Evolutionary conservation across 2,888 invertebrate genomes (phyloP).

Genomic region (Schizotus pectinicornis): DNA sequence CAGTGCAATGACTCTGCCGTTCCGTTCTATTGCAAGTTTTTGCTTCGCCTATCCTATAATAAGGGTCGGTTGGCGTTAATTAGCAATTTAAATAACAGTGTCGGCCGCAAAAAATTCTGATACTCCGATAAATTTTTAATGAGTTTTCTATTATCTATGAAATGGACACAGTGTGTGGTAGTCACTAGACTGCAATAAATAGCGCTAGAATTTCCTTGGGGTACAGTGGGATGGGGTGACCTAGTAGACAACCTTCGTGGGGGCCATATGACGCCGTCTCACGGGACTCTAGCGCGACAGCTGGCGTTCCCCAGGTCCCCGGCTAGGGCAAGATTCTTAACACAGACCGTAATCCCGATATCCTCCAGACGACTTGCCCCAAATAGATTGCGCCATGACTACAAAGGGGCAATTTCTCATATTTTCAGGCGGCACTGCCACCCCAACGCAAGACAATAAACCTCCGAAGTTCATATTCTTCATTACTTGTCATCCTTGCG

Average conservation of each 20-base stretch:
- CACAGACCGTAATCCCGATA: no score
- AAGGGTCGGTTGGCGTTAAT: background rate
- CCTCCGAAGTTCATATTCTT: no score
- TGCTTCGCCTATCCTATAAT: background rate
- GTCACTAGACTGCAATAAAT: constrained; percentile 26
- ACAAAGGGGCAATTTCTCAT: no score
- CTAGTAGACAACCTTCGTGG: constrained; percentile 23
- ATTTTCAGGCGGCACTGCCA: no score
- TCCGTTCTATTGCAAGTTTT: background rate
- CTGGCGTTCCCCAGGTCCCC: constrained; percentile 23
- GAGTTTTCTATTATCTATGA: constrained; percentile 23
- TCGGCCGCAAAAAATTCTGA: background rate
- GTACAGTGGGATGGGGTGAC: constrained; percentile 38
- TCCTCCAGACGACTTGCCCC: no score
- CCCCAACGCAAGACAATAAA: no score
- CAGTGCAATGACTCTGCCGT: constrained; percentile 15
- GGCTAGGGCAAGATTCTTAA: no score
- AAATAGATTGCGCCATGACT: no score
- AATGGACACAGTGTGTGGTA: constrained; percentile 26
- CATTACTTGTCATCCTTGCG: no score
- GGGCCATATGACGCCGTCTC: constrained; percentile 24
- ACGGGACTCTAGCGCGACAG: constrained; percentile 23
- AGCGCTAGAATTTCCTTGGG: constrained; percentile 35
- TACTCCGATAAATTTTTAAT: constrained; percentile 21
- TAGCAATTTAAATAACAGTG: background rate